Evolutionary conservation across 2,797 vertebrate genomes (phyloP).

Genomic region (Eulemur rubriventer): DNA sequence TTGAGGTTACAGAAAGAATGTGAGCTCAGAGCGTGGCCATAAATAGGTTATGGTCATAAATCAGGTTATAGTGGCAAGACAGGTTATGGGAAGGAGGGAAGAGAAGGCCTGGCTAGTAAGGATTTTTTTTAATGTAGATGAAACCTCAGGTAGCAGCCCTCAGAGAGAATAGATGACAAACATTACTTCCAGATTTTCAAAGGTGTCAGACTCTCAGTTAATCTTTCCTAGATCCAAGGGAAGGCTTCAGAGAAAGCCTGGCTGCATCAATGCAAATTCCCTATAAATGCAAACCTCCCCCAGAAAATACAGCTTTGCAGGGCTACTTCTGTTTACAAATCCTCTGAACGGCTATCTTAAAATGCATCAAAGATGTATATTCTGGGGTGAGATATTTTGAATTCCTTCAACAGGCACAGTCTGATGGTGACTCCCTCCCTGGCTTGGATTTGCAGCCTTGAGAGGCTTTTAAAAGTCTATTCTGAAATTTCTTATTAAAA

Average conservation of each 20-base stretch:
- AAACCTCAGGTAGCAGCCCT: background rate
- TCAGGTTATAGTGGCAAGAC: background rate
- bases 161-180: background rate
- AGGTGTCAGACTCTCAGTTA: background rate
- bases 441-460: background rate
- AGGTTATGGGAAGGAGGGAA: background rate
- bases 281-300: background rate
- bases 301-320: background rate
- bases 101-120: background rate
- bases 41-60: background rate
- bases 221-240: background rate
- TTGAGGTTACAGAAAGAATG: background rate
- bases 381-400: background rate
- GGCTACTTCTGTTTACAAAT: too few species aligned
- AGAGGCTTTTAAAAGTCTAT: background rate
- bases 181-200: background rate
- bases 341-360: too few species aligned
- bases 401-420: background rate
- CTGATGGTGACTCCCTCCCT: background rate
- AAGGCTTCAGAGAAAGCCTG: background rate
- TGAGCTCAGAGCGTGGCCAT: background rate
- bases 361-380: too few species aligned
- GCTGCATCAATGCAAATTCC: background rate
- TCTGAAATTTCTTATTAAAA: background rate
- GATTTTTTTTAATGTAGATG: background rate